Conservation (phyloP, 1,140 invertebrate genomes). For the Druon quercuslanigerum region DNA sequence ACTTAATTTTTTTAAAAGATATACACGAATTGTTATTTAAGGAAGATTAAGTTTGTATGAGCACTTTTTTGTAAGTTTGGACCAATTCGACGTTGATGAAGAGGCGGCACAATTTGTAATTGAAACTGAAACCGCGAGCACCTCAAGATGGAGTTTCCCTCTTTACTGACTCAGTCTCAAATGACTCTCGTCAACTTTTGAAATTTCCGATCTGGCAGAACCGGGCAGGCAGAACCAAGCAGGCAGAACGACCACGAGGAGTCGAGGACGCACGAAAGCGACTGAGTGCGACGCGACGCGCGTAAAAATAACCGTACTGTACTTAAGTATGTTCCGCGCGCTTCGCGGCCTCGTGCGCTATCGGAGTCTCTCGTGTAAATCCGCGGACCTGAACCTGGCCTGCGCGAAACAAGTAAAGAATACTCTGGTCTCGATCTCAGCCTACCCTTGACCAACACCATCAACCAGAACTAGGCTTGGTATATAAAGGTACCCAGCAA, state of each 20-base stretch:
- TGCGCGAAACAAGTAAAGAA: constrained; percentile 27
- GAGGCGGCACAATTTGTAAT: constrained; percentile 18
- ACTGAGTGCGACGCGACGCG: constrained; percentile 40
- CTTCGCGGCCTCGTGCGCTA: neutral
- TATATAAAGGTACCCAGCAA: too few relatives aligned
- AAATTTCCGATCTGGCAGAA: constrained; percentile 27
- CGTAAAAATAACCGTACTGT: constrained; percentile 57
- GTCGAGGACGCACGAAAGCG: constrained; percentile 56
- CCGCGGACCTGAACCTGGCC: constrained; percentile 18
- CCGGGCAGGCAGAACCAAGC: constrained; percentile 41
- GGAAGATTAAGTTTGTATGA: too few relatives aligned
- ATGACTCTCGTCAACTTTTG: neutral
- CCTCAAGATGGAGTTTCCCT: neutral
- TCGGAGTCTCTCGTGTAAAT: constrained; percentile 3
- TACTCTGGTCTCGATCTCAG: neutral
- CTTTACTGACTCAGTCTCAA: neutral
- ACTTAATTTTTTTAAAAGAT: too few relatives aligned
- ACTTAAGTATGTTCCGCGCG: constrained; percentile 37
- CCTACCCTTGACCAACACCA: constrained; percentile 23
- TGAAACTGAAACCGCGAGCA: neutral
- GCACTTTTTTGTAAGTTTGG: neutral
- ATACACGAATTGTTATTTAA: too few relatives aligned
- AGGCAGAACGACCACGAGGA: constrained; percentile 46
- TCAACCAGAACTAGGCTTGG: neutral
- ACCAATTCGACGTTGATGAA: neutral